Conservation (phyloP, 2,888 invertebrate species). For the Lasioglossum oenotherae region DNA sequence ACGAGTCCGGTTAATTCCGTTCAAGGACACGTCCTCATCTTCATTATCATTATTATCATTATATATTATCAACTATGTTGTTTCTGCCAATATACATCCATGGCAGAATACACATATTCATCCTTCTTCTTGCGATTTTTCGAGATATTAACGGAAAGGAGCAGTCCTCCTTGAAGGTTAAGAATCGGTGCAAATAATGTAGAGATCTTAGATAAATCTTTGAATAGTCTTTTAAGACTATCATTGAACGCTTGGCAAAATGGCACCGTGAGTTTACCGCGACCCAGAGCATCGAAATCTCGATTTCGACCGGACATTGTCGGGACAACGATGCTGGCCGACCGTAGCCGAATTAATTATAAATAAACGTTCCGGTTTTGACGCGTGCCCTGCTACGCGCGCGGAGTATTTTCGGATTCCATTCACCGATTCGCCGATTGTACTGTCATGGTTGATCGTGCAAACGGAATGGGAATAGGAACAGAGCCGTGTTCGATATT, state of each 20-base stretch:
- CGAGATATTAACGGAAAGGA: too few species aligned
- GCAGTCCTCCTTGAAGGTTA: too few species aligned
- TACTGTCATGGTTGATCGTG: not conserved
- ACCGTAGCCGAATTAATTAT: slow-evolving; percentile 49
- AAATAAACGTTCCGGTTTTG: slow-evolving; percentile 50
- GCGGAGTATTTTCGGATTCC: slow-evolving; percentile 42
- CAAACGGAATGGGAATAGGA: not conserved
- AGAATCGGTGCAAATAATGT: too few species aligned
- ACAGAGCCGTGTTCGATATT: not conserved
- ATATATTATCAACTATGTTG: too few species aligned
- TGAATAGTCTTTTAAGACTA: not conserved
- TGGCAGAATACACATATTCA: too few species aligned
- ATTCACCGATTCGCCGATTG: slow-evolving; percentile 27
- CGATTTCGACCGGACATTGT: not conserved
- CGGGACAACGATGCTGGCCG: not conserved
- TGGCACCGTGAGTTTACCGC: not conserved
- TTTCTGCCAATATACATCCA: too few species aligned
- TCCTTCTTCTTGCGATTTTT: too few species aligned
- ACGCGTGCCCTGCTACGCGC: not conserved
- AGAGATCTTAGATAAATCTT: too few species aligned
- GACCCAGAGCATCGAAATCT: not conserved
- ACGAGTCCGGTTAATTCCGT: too few species aligned
- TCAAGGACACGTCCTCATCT: too few species aligned
- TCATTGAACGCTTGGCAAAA: not conserved
- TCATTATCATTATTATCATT: too few species aligned